Base-by-base conservation (phyloP, 2,113 vertebrate species). In the Picathartes gymnocephalus region DNA sequence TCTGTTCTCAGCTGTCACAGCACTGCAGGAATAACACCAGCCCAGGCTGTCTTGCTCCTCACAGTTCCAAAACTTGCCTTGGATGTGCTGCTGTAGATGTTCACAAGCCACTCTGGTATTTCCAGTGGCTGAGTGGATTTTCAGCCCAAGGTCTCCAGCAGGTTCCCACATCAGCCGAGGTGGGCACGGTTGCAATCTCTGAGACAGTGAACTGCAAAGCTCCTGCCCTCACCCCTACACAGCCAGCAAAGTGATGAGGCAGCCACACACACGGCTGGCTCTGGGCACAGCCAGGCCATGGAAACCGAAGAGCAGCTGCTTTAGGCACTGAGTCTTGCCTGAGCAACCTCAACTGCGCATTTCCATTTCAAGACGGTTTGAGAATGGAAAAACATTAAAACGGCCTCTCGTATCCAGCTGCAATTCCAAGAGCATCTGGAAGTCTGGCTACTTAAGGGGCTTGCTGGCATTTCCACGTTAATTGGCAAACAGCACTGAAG, bases 161-260 rank as follows among this genome's bases (percentile, higher is more conserved):
- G 53, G 31, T 31, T 64, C 61, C 47, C 15, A 1, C 33, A 31
- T 12, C 30, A 44, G 61, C 57, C 8, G 3, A 17, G 37, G 42
- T 0, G 0, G 40, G 33, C 76, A 56, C 0, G 0, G 58, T 9
- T 50, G 16, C 25, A 4, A 0, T 6, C 37, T 79, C 8, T 7
- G 39, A 15, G 13, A 37, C 5, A 0, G 13, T 0, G 24, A 70
- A n/a, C 15, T 1, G 1, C 44, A 24, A 13, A 57, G 7, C 27
- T 48, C 37, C 48, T 37, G 47, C 47, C 39, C 28, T 57, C 1
- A 0, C 24, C 50, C 44, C 28, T 10, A 17, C 0, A 1, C 13
- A 42, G 70, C 25, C 57, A 19, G 61, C 20, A 5, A 17, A 53
- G 53, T 28, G 66, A 4, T 4, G 44, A 30, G 56, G 65, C 44